Base-by-base conservation (phyloP, 1,140 invertebrate genomes). In the Metopolophium dirhodum region DNA sequence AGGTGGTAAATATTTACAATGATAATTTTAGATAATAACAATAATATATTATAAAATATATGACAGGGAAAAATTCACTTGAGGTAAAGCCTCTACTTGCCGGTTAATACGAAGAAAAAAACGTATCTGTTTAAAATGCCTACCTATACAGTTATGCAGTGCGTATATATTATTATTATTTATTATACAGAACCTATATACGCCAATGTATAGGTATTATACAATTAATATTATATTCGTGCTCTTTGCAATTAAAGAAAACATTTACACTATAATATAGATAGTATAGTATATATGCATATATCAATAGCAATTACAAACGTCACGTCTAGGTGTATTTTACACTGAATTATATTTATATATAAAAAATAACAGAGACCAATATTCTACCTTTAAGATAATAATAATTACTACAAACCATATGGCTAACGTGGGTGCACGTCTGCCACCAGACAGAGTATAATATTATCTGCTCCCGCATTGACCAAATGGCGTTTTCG, bases 401-500 rank as follows among this genome's bases (percentile, higher is more conserved):
- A 41, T 90, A 61, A 61, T 61, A 90, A 90, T 61, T 90, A 61
- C 26, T 51, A 22, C 41, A 30, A 14, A n/a, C 41, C 89, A 90
- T 90, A 90, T 68, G 89, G 89, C 57, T 22, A 45, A 90, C 51
- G 87, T 35, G 2, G 47, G 22, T 57, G 30, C 22, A 35, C 54
- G 37, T 61, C 54, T 41, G 41, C 89, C 54, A 2, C 51, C 26
- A 61, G 41, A 89, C 45, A 51, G 22, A 88, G 6, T n/a, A 61
- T 90, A 41, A 41, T 41, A 41, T 41, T 41, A 57, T 57, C 22
- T 37, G 22, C 14, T 37, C 49, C 20, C 18, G 37, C 37, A 68
- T 90, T 68, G 37, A 45, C 89, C 89, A 90, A 90, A 90, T 90
- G 89, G 89, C 54, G 89, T 90, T 90, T 90, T 90, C 26, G 14